Evolutionary conservation across 2,797 vertebrate genomes (phyloP).

Genomic region (Oryzias dopingdopingensis): DNA sequence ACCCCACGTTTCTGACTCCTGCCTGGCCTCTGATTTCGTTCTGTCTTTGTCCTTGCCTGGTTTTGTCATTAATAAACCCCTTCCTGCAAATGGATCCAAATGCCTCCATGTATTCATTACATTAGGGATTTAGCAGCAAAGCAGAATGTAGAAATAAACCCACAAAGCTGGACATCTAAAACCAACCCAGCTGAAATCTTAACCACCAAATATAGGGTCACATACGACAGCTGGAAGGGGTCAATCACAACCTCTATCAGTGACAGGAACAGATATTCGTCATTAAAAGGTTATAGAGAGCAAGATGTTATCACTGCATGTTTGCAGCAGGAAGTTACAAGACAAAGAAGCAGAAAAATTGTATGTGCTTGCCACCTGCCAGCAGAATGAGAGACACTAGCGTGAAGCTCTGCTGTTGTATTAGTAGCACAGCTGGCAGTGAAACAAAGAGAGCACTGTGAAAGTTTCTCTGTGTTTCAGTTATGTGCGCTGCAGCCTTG

Average conservation of each 20-base stretch:
- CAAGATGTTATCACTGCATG: slow-evolving; percentile 12
- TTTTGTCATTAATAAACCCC: no score
- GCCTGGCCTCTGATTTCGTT: no score
- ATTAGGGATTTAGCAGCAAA: neutral
- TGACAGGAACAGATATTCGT: neutral
- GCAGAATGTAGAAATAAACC: neutral
- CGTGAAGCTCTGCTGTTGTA: slow-evolving; percentile 38
- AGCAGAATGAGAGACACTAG: slow-evolving; percentile 43
- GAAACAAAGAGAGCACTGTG: slow-evolving; percentile 15
- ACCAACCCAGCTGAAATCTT: neutral
- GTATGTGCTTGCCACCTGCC: slow-evolving; percentile 47
- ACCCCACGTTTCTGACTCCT: no score
- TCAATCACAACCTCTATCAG: neutral
- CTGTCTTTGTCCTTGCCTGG: no score
- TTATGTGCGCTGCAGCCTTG: slow-evolving; percentile 60
- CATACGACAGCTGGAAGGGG: neutral
- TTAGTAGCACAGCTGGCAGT: slow-evolving; percentile 59
- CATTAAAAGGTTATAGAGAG: slow-evolving; percentile 12
- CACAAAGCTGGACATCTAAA: neutral
- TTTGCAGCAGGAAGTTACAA: slow-evolving; percentile 23
- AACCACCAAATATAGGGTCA: neutral
- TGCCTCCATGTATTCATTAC: neutral
- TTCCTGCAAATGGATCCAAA: no score
- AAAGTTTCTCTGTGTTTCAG: slow-evolving; percentile 60
- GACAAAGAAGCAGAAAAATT: slow-evolving; percentile 42